Base-by-base conservation (phyloP, 2,797 vertebrate genomes). In the Cetoscarus ocellatus region DNA sequence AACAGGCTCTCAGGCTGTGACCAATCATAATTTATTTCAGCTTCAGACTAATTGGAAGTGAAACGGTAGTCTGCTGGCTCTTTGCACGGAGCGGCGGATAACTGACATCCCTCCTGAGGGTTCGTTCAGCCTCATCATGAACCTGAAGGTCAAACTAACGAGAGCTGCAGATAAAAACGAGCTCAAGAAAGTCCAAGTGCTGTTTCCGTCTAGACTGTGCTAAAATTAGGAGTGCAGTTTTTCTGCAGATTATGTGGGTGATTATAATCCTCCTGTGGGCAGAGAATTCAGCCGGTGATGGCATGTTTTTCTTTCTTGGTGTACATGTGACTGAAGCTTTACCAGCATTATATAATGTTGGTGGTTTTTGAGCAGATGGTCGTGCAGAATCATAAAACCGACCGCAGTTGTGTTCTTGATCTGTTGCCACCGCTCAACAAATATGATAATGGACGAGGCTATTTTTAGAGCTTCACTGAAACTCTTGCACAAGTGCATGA, bases 351-450 rank as follows among this genome's bases (percentile, higher is more conserved):
- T 88, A 83, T 88, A 85, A 91, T 73, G 60, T 79, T 68, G 66
- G 75, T 86, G 84, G 65, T 85, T 83, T 87, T 49, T 17, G 55
- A 89, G 73, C 86, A 90, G 89, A 90, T 87, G 80, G 85, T 66
- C 75, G 64, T 6, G 79, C 61, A 55, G 76, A 86, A 74, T 82
- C 71, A 87, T 68, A 83, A 89, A 79, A 78, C 56, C 55, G 19
- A 73, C 79, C 61, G 0, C 79, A 76, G 67, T 83, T 77, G 79
- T 82, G 72, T 75, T 82, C 70, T 65, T 54, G 34, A 65, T 45
- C 79, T 83, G 61, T 71, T 60, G 75, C 63, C 38, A 61, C 70
- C 53, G 54, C 72, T 64, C 59, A 38, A 79, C 82, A 80, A 85
- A 80, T 77, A 86, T 75, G 73, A 88, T 84, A 84, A 82, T 79